Base-by-base conservation (phyloP, 2,888 invertebrate species). In the Leucania comma region DNA sequence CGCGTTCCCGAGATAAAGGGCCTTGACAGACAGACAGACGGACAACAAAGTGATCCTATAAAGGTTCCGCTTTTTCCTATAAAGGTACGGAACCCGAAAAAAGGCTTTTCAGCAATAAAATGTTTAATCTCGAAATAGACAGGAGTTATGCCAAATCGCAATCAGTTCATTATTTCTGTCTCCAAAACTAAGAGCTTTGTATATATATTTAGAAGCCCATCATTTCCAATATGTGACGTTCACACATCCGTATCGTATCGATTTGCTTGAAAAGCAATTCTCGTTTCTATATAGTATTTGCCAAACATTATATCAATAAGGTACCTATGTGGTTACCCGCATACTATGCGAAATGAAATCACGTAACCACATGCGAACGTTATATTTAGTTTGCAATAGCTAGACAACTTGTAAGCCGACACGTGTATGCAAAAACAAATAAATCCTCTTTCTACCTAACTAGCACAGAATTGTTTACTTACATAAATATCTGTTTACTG, bases 181-280 rank as follows among this genome's bases (percentile, higher is more conserved):
- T 57, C 22, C 22, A 22, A 74, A 46, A 17, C 14, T 14, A 8
- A 58, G 35, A 2, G 6, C 32, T 26, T 26, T 87, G 67, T 78
- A 65, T 75, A 72, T 80, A 80, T 6, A 84, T 84, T 84, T 79
- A 70, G 73, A 81, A 78, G 73, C 78, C 81, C 84, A 83, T 84
- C 78, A 86, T 78, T 80, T 78, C 72, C 60, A 65, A 77, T 80
- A 75, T 70, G 50, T 77, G 69, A 75, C 73, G 69, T 78, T 81
- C 72, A 17, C 76, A 86, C 83, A 87, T 85, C 82, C 82, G 82
- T 82, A 85, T 82, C 74, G 48, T 48, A 64, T 84, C 77, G 84
- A 78, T 82, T 86, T 82, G 80, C 82, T 76, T 81, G 82, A 78
- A 82, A 86, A 86, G 85, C 72, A 80, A 81, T 82, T 80, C 77